Evolutionary conservation across 2,888 invertebrate genomes (phyloP), one percentile per base, ranked within the genome.

Genomic region (Sabellastarte sp.): DNA sequence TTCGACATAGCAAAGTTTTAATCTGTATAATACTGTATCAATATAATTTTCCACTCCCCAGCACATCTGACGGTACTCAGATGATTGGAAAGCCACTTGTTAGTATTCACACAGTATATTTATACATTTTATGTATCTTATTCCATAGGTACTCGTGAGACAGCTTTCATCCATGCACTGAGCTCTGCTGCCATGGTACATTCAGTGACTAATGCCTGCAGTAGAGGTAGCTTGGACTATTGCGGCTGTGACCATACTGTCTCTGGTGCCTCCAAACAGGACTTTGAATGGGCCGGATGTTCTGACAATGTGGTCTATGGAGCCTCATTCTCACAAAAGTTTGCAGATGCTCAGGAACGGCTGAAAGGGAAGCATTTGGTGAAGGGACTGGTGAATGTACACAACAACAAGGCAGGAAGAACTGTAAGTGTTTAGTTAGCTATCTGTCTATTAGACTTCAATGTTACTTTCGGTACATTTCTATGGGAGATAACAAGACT

Each of bases 361-460:
- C 86, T 93, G 92, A 85, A 95, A 93, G 86, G 93, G 92, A 85
- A 95, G 93, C 87, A 94, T 64, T 91, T 93, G 70, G 91, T 90
- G 33, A 87, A 95, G 65, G 92, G 93, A 69, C 88, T 97, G 70
- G 96, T 98, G 94, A 97, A 98, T 76, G 86, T 97, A 63, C 96
- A 97, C 85, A 98, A 98, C 85, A 97, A 97, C 87, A 89, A 93
- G 78, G 96, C 93, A 59, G 97, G 97, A 59, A 87, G 97, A 85
- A 93, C 93, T 92, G 96, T 97, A 85, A 87, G 84, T 64, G 53
- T 31, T 51, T 2, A n/a, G n/a, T n/a, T n/a, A n/a, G n/a, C n/a
- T n/a, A n/a, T n/a, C n/a, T n/a, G n/a, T n/a, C n/a, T n/a, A n/a
- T n/a, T n/a, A n/a, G n/a, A n/a, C n/a, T n/a, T n/a, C n/a, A n/a